Conservation (phyloP, 2,888 invertebrate species). For the Blera fallax region DNA sequence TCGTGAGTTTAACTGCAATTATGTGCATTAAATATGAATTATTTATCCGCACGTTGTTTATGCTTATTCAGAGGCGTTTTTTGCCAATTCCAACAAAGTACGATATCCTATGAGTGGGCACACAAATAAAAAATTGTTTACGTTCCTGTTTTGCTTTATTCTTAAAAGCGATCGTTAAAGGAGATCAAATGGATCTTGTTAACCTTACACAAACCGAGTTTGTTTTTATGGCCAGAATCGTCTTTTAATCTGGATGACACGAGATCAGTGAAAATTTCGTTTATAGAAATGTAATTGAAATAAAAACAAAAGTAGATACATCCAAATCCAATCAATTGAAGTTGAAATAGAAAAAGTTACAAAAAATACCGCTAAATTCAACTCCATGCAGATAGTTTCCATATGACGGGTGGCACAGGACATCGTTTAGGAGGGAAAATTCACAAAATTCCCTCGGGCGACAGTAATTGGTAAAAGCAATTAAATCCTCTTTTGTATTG, state of each 20-base stretch:
- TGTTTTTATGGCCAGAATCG: background rate
- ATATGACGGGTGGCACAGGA: background rate
- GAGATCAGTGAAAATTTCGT: background rate
- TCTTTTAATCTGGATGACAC: background rate
- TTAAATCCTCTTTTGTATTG: constrained; percentile 16
- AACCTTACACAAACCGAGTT: background rate
- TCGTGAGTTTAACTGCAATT: background rate
- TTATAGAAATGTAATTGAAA: background rate
- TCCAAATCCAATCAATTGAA: background rate
- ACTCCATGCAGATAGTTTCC: background rate
- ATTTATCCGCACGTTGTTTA: background rate
- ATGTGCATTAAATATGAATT: background rate
- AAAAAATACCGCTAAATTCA: background rate
- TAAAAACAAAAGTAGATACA: background rate
- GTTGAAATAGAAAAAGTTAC: background rate
- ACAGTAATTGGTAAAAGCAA: constrained; percentile 45
- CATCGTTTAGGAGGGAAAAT: constrained; percentile 7
- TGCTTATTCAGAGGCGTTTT: background rate
- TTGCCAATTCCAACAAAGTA: background rate
- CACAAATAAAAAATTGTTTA: background rate
- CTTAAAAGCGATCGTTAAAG: background rate
- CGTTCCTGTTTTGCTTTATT: background rate
- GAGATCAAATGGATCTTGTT: background rate
- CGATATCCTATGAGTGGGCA: background rate
- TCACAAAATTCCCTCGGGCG: background rate